A percentile compares a stretch with the other conserved stretches of the same genome.
These are phyloP conservation scores for Anthoscopus minutus DNA, from an alignment of 2,113 vertebrate species.

Conservation along the genomic window DNA sequence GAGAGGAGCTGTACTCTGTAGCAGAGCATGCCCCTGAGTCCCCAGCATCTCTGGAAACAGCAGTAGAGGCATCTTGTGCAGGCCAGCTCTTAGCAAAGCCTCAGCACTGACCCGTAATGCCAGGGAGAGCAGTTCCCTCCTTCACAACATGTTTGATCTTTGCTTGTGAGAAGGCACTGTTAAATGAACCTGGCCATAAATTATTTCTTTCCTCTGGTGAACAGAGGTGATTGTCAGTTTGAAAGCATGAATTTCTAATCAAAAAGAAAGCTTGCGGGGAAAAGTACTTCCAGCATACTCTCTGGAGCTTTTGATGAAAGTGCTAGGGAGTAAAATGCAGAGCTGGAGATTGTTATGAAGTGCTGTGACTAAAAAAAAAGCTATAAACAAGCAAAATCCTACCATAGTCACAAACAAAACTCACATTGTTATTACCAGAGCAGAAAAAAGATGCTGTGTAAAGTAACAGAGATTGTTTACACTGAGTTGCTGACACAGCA, in stretches of 20 bases:
- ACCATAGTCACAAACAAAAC: not conserved
- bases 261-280: not conserved
- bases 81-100: not conserved
- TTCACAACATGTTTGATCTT: not conserved
- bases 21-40: not conserved
- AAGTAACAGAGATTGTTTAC: slow-evolving; percentile 14
- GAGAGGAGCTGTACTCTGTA: not conserved
- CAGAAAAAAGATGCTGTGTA: not conserved
- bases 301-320: not conserved
- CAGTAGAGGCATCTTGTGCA: not conserved
- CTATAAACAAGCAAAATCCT: not conserved
- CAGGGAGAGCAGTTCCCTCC: not conserved
- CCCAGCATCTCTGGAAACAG: not conserved
- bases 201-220: not conserved
- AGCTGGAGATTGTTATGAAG: not conserved
- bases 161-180: not conserved
- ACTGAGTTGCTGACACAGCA: not conserved
- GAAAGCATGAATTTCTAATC: not conserved
- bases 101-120: not conserved
- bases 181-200: not conserved
- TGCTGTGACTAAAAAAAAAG: not conserved
- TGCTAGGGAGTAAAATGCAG: not conserved
- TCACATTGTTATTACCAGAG: not conserved
- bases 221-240: not conserved
- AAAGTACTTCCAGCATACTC: not conserved